A percentile compares a stretch with the other conserved stretches of the same genome.
These are phyloP conservation scores for Dipodomys stephensi DNA, from an alignment of 2,113 vertebrate genomes.

Conservation along the genomic window DNA sequence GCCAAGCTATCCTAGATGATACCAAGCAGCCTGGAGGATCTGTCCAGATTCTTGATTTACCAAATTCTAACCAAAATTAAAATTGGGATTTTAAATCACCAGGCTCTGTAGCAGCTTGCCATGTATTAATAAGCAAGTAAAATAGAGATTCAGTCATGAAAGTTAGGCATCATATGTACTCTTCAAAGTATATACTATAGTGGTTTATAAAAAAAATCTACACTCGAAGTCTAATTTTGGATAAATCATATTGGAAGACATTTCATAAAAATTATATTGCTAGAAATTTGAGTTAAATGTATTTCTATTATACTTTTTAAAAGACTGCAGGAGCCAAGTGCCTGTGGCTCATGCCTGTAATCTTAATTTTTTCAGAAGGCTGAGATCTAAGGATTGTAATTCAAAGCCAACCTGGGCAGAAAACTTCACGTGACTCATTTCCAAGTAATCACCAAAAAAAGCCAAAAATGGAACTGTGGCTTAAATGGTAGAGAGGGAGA, in stretches of 20 bases:
- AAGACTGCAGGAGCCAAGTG: too few relatives aligned
- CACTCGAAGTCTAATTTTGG: not conserved
- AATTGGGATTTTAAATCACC: not conserved
- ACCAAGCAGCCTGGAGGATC: not conserved
- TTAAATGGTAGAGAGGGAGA: too few relatives aligned
- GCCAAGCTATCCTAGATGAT: not conserved
- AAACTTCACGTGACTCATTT: too few relatives aligned
- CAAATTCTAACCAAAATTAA: not conserved
- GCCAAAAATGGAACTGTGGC: too few relatives aligned
- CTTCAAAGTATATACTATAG: not conserved
- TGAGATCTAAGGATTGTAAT: too few relatives aligned
- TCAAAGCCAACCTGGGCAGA: too few relatives aligned
- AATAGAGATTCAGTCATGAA: not conserved
- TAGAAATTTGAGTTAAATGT: not conserved
- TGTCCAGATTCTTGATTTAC: not conserved
- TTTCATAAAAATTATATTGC: not conserved
- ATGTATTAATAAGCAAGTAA: not conserved
- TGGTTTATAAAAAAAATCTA: not conserved
- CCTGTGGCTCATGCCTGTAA: too few relatives aligned
- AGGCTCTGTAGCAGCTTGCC: not conserved
- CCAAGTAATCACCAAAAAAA: not conserved
- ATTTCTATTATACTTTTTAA: not conserved
- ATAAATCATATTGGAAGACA: not conserved
- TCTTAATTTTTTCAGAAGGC: too few relatives aligned
- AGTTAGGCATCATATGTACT: not conserved